Percentiles rank a stretch among this genome's conserved stretches.
These are phyloP conservation scores for Solenopsis invicta DNA, from an alignment of 1,140 invertebrate species.

Conservation along the genomic window DNA sequence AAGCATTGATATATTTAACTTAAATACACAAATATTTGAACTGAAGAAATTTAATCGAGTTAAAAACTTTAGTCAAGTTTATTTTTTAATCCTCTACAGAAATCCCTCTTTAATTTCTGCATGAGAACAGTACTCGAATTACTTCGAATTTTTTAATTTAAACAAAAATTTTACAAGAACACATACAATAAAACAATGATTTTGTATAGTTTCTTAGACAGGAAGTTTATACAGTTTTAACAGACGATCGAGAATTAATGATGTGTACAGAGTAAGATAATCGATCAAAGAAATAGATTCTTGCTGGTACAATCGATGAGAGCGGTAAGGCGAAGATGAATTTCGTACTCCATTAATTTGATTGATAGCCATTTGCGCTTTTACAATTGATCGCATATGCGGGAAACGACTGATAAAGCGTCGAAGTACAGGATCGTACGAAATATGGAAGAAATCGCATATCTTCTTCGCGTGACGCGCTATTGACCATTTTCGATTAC, in stretches of 20 bases:
- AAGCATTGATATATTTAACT: no score
- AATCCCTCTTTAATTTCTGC: neutral
- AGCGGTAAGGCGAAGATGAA: neutral
- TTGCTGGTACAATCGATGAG: neutral
- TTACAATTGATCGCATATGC: neutral
- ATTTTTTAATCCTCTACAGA: no score
- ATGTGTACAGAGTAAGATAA: neutral
- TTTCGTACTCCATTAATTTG: conserved; percentile 20
- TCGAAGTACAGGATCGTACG: no score
- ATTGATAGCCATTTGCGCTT: conserved; percentile 13
- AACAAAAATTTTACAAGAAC: neutral
- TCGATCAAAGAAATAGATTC: conserved; percentile 5
- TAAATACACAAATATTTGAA: no score
- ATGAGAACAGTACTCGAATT: neutral
- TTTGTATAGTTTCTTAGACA: neutral
- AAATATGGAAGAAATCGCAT: neutral
- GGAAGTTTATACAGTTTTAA: neutral
- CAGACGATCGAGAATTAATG: neutral
- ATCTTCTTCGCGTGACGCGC: neutral
- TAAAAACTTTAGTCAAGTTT: no score
- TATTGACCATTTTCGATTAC: neutral
- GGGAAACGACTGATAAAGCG: conserved; percentile 12
- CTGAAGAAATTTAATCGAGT: no score
- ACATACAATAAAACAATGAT: neutral
- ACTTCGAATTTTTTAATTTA: neutral